These are phyloP conservation scores for Anthoscopus minutus DNA, from an alignment of 2,113 vertebrate genomes.

Conservation along the genomic window DNA sequence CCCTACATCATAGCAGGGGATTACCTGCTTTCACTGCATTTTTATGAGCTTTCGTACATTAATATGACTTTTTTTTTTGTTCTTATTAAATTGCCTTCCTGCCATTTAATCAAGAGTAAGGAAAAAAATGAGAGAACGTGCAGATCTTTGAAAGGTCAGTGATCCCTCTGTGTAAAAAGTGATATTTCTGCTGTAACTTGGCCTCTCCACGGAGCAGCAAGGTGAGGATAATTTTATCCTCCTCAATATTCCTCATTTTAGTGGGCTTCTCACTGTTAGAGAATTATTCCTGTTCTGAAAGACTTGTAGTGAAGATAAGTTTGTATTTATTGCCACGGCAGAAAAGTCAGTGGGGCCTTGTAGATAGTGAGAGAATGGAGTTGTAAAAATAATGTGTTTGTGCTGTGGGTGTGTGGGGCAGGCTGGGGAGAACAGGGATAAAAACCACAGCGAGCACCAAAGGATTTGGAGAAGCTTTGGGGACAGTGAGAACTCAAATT, in stretches of 20 bases:
- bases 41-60: neutral
- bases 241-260: neutral
- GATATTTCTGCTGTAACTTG: neutral
- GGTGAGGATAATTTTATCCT: neutral
- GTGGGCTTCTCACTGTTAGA: neutral
- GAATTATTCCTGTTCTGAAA: neutral
- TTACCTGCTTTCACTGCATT: neutral
- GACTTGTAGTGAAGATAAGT: neutral
- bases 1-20: accelerated
- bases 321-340: neutral
- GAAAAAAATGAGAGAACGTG: neutral
- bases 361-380: neutral
- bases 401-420: neutral
- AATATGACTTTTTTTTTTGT: neutral
- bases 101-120: neutral
- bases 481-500: neutral
- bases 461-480: neutral
- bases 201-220: neutral
- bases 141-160: neutral
- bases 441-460: neutral
- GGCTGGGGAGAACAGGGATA: neutral
- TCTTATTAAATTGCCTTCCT: neutral
- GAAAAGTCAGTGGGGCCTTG: neutral
- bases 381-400: accelerated
- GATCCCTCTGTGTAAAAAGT: neutral